phyloP scores from a whole-genome alignment of 2,113 vertebrate species.

The Balaenoptera acutorostrata region DNA sequence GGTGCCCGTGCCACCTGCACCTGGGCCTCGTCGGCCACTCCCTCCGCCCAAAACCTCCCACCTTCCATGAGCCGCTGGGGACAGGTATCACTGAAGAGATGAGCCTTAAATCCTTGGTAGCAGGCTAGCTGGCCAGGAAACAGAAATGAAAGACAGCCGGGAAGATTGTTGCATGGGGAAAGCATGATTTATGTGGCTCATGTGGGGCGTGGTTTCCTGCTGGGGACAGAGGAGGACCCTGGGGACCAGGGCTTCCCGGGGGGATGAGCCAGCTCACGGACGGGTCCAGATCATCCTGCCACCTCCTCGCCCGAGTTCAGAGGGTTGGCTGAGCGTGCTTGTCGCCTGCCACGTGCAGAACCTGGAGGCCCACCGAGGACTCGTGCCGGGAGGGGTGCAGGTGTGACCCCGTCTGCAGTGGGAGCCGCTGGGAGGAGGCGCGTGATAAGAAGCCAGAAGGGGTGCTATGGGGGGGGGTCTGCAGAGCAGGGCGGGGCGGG shows the following conservation, averaged over 20 bases:
- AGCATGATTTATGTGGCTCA: not conserved
- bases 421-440: not conserved
- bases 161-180: no score
- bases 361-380: fast-evolving
- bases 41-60: not conserved
- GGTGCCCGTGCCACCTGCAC: fast-evolving
- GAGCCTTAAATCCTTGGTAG: not conserved
- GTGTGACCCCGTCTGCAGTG: fast-evolving
- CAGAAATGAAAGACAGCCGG: not conserved
- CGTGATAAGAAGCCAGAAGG: not conserved
- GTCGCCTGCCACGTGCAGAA: fast-evolving
- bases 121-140: fast-evolving
- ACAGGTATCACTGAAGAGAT: not conserved
- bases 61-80: fast-evolving
- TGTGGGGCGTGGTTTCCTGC: not conserved
- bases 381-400: fast-evolving
- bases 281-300: not conserved
- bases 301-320: not conserved
- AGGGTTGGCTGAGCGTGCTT: fast-evolving
- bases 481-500: not conserved
- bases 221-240: not conserved
- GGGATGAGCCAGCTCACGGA: fast-evolving
- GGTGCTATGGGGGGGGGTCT: not conserved
- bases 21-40: not conserved
- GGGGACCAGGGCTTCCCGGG: no score